Evolutionary conservation across 2,888 invertebrate species (phyloP).

Genomic region (Biston betularia): DNA sequence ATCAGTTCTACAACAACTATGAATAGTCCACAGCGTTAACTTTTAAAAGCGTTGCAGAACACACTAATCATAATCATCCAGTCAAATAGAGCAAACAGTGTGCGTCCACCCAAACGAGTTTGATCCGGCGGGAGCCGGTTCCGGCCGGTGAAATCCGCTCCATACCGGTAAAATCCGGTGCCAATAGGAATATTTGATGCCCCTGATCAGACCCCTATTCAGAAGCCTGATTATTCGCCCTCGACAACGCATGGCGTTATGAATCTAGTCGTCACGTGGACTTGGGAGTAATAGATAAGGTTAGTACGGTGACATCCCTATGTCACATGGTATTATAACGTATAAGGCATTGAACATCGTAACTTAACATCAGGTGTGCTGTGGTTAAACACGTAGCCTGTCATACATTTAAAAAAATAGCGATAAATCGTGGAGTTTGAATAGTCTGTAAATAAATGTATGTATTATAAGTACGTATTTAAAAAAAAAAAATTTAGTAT

Average conservation of each 20-base stretch:
- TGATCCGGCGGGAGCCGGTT: constrained; percentile 13
- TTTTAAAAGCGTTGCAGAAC: background rate
- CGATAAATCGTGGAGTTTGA: too few relatives aligned
- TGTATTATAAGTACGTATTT: too few relatives aligned
- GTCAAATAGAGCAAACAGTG: constrained; percentile 15
- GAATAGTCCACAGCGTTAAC: too few relatives aligned
- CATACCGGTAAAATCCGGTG: constrained; percentile 31
- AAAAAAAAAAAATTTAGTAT: too few relatives aligned
- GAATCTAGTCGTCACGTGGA: constrained; percentile 2
- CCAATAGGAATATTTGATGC: constrained; percentile 44
- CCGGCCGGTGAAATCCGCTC: constrained; percentile 18
- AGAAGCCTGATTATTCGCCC: constrained; percentile 44
- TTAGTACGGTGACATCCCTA: background rate
- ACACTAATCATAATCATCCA: constrained; percentile 11
- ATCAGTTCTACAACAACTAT: too few relatives aligned
- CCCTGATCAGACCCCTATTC: constrained; percentile 43
- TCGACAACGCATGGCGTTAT: constrained; percentile 23
- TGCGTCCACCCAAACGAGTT: constrained; percentile 23
- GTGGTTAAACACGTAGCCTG: too few relatives aligned
- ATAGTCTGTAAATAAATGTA: too few relatives aligned
- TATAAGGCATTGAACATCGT: too few relatives aligned
- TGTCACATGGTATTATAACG: background rate
- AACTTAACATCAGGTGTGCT: too few relatives aligned
- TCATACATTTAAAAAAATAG: too few relatives aligned
- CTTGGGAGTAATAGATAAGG: constrained; percentile 2